Conservation (phyloP, 2,113 vertebrate species). For the Romanogobio albipinnatus region DNA sequence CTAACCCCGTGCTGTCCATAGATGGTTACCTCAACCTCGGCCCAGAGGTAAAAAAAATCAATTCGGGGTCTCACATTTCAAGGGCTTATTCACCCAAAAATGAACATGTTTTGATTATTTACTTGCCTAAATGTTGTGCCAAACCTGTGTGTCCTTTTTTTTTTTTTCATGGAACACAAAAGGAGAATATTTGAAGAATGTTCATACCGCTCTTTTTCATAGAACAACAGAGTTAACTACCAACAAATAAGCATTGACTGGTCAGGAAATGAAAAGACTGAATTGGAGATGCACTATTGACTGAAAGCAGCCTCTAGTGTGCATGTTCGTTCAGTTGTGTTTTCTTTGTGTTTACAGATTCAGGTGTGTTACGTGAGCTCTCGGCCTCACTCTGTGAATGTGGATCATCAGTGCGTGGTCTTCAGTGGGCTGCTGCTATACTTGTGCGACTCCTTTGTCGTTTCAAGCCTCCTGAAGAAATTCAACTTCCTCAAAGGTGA, state of each 20-base stretch:
- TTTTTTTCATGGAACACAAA: neutral
- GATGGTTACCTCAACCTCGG: constrained; percentile 97
- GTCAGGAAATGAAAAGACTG: neutral
- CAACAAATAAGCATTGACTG: neutral
- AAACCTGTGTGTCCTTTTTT: neutral
- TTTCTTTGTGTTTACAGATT: constrained; percentile 37
- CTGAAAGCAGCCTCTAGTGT: neutral
- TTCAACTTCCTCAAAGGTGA: constrained; percentile 97
- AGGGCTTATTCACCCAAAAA: neutral
- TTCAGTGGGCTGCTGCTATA: constrained; percentile 97
- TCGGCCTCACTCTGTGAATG: constrained; percentile 92
- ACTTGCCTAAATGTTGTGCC: neutral
- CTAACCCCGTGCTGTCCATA: constrained; percentile 89
- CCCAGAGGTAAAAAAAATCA: constrained; percentile 81
- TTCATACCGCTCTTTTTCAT: neutral
- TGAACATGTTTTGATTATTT: neutral
- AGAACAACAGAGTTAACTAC: neutral
- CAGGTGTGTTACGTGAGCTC: constrained; percentile 96
- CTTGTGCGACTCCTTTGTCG: constrained; percentile 96
- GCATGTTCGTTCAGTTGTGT: neutral
- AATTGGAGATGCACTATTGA: neutral
- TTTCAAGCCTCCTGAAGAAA: constrained; percentile 90
- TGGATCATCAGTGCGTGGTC: constrained; percentile 86
- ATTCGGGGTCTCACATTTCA: neutral
- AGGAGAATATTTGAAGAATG: neutral